Evolutionary conservation across 2,113 vertebrate genomes (phyloP).

Genomic region (Calyptommatus sinebrachiatus): DNA sequence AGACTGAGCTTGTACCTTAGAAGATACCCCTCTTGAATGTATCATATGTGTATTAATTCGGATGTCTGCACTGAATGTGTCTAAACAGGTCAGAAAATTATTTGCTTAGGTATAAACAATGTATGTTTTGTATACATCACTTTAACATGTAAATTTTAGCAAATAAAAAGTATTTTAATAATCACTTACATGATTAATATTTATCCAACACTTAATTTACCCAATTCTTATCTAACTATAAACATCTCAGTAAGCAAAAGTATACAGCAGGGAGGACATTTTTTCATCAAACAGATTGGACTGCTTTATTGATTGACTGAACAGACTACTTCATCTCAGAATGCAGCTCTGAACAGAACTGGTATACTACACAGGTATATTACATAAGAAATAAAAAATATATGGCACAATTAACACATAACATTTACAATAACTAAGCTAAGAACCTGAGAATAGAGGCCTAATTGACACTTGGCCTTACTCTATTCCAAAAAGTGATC

Average conservation of each 20-base stretch:
- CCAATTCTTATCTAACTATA: neutral
- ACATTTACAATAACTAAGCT: neutral
- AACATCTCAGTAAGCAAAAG: neutral
- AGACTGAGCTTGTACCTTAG: neutral
- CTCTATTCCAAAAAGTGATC: no score
- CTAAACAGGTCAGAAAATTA: neutral
- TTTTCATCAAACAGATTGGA: neutral
- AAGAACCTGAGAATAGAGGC: neutral
- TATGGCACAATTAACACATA: neutral
- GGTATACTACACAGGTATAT: neutral
- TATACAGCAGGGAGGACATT: neutral
- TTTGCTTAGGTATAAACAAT: neutral
- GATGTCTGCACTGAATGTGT: neutral
- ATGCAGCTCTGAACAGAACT: neutral
- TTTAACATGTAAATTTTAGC: conserved; percentile 1
- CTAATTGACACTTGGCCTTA: no score
- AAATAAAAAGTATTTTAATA: neutral
- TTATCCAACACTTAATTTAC: neutral
- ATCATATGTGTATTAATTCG: neutral
- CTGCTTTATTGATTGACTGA: neutral
- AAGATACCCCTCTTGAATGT: neutral
- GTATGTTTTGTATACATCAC: neutral
- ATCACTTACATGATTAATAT: neutral
- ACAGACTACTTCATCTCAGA: neutral
- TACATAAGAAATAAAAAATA: neutral